These are phyloP conservation scores for Oscheius onirici DNA, from an alignment of 2,888 invertebrate genomes.

Conservation along the genomic window DNA sequence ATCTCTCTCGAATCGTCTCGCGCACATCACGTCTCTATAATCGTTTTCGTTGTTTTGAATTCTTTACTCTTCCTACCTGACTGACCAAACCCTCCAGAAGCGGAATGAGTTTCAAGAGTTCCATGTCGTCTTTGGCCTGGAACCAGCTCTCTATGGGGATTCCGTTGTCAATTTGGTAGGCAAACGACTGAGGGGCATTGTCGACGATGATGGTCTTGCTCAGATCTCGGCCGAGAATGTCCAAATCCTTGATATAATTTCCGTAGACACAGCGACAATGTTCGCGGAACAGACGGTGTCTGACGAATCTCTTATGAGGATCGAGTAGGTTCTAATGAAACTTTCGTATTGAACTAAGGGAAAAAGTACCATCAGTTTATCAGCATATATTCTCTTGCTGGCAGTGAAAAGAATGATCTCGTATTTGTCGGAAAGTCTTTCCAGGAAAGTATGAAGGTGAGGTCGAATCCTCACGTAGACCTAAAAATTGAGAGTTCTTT, in stretches of 20 bases:
- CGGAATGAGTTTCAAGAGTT: conserved; percentile 88
- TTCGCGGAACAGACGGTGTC: conserved; percentile 88
- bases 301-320: conserved; percentile 87
- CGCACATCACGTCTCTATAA: conserved; percentile 85
- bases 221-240: conserved; percentile 89
- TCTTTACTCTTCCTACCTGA: conserved; percentile 31
- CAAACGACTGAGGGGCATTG: conserved; percentile 89
- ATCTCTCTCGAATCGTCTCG: conserved; percentile 88
- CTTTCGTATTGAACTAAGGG: too few species aligned
- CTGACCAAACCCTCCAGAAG: conserved; percentile 80
- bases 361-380: conserved; percentile 80
- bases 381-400: conserved; percentile 92
- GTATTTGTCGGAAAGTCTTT: conserved; percentile 85
- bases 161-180: conserved; percentile 90
- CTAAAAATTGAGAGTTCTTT: conserved; percentile 58
- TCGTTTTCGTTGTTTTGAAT: not conserved
- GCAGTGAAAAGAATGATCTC: conserved; percentile 95
- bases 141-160: conserved; percentile 98
- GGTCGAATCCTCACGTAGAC: conserved; percentile 88
- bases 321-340: conserved; percentile 83
- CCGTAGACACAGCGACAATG: conserved; percentile 94
- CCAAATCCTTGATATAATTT: conserved; percentile 93
- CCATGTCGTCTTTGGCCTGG: conserved; percentile 86
- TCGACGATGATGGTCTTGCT: conserved; percentile 87
- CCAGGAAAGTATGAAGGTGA: conserved; percentile 89